Percentiles rank a stretch among this genome's conserved stretches.
These are phyloP conservation scores for Notodromas monacha DNA, from an alignment of 2,888 invertebrate genomes.

Conservation along the genomic window DNA sequence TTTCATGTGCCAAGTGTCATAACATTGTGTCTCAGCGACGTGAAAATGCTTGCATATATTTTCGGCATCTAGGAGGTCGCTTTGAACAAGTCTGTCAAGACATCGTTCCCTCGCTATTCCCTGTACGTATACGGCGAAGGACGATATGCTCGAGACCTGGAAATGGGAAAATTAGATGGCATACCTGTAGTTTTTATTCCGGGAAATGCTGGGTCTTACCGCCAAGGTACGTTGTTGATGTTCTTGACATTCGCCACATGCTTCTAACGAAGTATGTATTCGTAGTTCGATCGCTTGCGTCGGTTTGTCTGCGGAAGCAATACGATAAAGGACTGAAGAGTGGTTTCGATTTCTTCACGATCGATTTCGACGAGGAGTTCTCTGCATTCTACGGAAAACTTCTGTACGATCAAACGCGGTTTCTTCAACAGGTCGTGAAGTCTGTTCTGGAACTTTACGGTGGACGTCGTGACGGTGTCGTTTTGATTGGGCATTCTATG, in stretches of 20 bases:
- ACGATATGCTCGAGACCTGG: slow-evolving; percentile 28
- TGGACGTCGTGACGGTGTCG: slow-evolving; percentile 22
- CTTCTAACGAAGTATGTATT: no score
- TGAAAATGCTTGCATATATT: no score
- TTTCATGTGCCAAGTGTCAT: no score
- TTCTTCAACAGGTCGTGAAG: slow-evolving; percentile 23
- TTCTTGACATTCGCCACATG: slow-evolving; percentile 1
- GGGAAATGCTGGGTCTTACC: slow-evolving; percentile 73
- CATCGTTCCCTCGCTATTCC: slow-evolving; percentile 38
- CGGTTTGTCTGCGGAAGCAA: slow-evolving; percentile 55
- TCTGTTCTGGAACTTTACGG: slow-evolving; percentile 30
- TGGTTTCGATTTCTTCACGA: slow-evolving; percentile 69
- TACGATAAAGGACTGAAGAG: slow-evolving; percentile 29
- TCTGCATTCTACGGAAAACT: slow-evolving; percentile 58
- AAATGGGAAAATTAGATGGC: slow-evolving; percentile 42
- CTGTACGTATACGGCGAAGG: slow-evolving; percentile 76
- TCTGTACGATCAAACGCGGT: slow-evolving; percentile 37
- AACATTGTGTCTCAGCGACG: no score
- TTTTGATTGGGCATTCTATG: slow-evolving; percentile 84
- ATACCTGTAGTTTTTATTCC: slow-evolving; percentile 79
- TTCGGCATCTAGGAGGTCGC: no score
- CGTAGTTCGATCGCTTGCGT: slow-evolving; percentile 62
- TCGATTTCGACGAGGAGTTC: slow-evolving; percentile 62
- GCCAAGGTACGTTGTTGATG: slow-evolving; percentile 28
- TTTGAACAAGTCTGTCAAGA: no score